Conservation (phyloP, 2,113 vertebrate genomes). For the Phalacrocorax brasilianus region DNA sequence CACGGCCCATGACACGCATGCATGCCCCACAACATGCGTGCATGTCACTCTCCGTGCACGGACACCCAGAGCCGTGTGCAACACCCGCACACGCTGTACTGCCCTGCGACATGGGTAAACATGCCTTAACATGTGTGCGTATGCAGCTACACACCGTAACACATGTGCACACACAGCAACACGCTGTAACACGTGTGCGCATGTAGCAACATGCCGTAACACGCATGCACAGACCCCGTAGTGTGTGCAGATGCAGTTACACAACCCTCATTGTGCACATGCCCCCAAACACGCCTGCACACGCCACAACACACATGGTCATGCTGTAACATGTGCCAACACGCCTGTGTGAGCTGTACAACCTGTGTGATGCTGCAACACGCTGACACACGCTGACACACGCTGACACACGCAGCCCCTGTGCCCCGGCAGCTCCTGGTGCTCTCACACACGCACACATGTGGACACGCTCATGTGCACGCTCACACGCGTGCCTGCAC, state of each 20-base stretch:
- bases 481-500: background rate
- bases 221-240: accelerated
- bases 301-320: accelerated
- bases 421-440: background rate
- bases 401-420: accelerated
- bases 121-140: accelerated
- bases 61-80: background rate
- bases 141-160: accelerated
- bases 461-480: accelerated
- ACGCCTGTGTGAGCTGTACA: background rate
- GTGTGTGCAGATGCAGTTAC: background rate
- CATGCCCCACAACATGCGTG: accelerated
- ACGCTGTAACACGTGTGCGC: accelerated
- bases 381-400: background rate
- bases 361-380: background rate
- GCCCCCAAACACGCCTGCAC: background rate
- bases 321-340: background rate
- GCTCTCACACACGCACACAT: background rate
- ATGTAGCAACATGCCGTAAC: accelerated
- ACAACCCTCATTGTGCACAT: accelerated
- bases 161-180: accelerated
- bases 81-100: accelerated
- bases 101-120: background rate
- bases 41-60: accelerated
- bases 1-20: accelerated